Conservation (phyloP, 2,113 vertebrate species). For the Clarias gariepinus region DNA sequence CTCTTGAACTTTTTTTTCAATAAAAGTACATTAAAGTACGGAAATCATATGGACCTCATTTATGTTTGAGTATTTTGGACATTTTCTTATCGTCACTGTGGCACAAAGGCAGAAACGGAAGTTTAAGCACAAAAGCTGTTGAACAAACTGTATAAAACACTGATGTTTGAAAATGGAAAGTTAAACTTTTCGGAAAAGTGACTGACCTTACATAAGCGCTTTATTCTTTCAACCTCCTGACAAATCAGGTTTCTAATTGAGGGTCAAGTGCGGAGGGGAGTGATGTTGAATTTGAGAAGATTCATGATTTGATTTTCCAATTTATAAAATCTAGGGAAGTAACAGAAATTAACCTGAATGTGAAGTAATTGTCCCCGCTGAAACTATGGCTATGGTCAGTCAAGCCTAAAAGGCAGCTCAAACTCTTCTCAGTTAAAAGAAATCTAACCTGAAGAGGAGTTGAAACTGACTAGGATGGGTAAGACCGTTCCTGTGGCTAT, state of each 20-base stretch:
- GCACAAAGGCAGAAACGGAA: neutral
- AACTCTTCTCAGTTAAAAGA: neutral
- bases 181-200: neutral
- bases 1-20: neutral
- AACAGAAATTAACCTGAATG: neutral
- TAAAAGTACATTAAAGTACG: neutral
- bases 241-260: neutral
- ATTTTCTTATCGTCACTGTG: neutral
- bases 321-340: no score
- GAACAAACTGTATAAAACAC: neutral
- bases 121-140: neutral
- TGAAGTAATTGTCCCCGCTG: neutral
- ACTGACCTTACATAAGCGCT: no score
- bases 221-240: neutral
- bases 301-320: neutral
- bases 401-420: neutral
- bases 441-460: neutral
- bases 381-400: neutral
- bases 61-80: neutral
- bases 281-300: neutral
- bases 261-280: neutral
- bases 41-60: neutral
- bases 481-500: neutral
- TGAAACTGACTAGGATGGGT: neutral
- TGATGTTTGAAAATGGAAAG: neutral